Base-by-base conservation (phyloP, 2,113 vertebrate species). In the Daboia siamensis region DNA sequence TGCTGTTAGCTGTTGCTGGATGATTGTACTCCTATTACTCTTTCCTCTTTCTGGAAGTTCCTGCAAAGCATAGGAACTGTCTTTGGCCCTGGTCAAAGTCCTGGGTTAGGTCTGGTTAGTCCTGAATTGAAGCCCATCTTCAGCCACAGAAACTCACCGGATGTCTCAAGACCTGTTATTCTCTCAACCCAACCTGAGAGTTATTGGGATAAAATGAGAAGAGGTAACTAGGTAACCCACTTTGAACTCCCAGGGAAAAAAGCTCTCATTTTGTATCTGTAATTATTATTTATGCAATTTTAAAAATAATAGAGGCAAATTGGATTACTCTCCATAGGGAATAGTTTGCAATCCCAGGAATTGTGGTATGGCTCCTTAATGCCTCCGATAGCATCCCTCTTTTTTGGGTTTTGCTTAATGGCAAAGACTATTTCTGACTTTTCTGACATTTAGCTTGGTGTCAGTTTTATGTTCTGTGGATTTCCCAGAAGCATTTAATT, bases 1-100 rank as follows among this genome's bases (percentile, higher is more conserved):
- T 44, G 87, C 87, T 74, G 0, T 59, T 74, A 23, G 20, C 0
- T 54, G 4, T 4, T 48, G 29, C 24, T 4, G 12, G 21, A 6
- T 10, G 13, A 10, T 11, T 87, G 44, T 20, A 87, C 51, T 90
- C 46, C 80, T 92, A 55, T 48, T 56, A n/a, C 9, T 84, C 54
- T 51, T n/a, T 33, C 39, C 33, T 80, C 33, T 80, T 44, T 80
- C 17, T 44, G 20, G 17, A 21, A 80, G 74, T 80, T 44, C 74
- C 7, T 80, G 74, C 74, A 9, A 80, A 80, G 44, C 20, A 33
- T 33, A 17, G 74, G 33, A 80, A 80, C 7, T 80, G 74, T 44
- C 74, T 21, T 9, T 21, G 17, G 74, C 17, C 17, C 33, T 80
- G 74, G 33, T 21, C 17, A 44, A 44, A 21, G 74, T 44, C 17